Percentiles rank a stretch among this genome's conserved stretches.
Evolutionary conservation across 2,113 vertebrate genomes (phyloP).

Genomic region (Pardalotus punctatus): DNA sequence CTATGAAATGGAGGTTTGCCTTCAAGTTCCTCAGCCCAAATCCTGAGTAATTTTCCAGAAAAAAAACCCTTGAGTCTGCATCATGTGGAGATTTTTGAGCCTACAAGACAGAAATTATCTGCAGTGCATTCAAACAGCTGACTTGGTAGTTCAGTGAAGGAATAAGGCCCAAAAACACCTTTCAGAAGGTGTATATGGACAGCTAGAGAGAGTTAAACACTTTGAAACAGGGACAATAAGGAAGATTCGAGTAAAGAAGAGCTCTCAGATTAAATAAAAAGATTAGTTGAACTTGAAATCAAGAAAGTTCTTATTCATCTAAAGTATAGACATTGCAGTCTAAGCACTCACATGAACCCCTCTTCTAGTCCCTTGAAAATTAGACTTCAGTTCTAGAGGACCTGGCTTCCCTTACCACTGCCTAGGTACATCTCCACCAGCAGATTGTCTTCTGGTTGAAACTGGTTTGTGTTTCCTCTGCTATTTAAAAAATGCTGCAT

Average conservation of each 20-base stretch:
- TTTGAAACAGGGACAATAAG: background rate
- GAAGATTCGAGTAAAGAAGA: background rate
- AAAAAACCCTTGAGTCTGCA: background rate
- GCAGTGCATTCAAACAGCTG: background rate
- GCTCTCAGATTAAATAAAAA: background rate
- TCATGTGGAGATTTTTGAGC: background rate
- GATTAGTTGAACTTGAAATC: background rate
- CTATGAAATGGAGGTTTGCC: background rate
- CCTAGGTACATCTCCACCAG: background rate
- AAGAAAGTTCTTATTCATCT: background rate
- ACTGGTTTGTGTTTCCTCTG: accelerated
- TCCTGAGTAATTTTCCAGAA: background rate
- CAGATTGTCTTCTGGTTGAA: background rate
- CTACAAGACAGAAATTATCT: background rate
- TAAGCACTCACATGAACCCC: background rate
- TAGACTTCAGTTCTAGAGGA: background rate
- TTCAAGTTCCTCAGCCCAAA: background rate
- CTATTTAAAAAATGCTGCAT: background rate
- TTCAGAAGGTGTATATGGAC: background rate
- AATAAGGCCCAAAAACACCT: background rate
- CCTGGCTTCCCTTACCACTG: background rate
- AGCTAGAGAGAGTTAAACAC: background rate
- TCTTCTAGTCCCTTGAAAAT: background rate
- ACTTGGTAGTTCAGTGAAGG: background rate
- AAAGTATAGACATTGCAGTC: background rate